Conservation (phyloP, 2,113 vertebrate genomes). For the Gymnarchus niloticus region DNA sequence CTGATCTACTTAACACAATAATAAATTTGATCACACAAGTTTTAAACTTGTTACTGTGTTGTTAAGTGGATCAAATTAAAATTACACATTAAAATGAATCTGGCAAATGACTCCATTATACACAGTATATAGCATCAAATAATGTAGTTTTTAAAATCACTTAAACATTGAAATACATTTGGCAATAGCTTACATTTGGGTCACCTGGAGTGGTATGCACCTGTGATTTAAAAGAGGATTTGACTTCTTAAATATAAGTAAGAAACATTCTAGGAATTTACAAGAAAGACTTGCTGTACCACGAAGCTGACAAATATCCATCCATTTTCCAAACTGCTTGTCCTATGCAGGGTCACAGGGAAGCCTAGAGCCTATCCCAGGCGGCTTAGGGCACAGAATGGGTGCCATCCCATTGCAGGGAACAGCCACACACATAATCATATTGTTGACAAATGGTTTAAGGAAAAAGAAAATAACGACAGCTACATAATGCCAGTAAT, state of each 20-base stretch:
- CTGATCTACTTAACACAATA: background rate
- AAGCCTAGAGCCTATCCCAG: too few relatives aligned
- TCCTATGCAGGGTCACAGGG: too few relatives aligned
- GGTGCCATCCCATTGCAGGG: too few relatives aligned
- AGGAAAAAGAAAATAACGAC: background rate
- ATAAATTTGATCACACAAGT: too few relatives aligned
- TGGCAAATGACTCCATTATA: background rate
- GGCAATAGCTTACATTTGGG: conserved; percentile 57
- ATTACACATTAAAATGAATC: background rate
- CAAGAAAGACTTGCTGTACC: background rate
- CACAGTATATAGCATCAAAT: too few relatives aligned
- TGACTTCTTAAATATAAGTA: background rate
- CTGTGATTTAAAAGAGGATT: conserved; percentile 39
- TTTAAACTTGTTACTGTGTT: too few relatives aligned
- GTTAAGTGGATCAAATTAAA: background rate
- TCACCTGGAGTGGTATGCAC: conserved; percentile 61
- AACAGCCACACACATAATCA: too few relatives aligned
- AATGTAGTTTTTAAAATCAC: too few relatives aligned
- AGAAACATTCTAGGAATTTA: background rate
- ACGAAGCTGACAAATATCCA: background rate
- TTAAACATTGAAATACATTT: conserved; percentile 3
- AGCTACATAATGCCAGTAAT: background rate
- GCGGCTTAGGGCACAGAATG: too few relatives aligned
- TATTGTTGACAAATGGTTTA: background rate
- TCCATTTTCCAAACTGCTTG: too few relatives aligned